A percentile compares a stretch with the other conserved stretches of the same genome.
phyloP scores from a whole-genome alignment of 2,797 vertebrate genomes.

The Gephyroberyx darwinii region DNA sequence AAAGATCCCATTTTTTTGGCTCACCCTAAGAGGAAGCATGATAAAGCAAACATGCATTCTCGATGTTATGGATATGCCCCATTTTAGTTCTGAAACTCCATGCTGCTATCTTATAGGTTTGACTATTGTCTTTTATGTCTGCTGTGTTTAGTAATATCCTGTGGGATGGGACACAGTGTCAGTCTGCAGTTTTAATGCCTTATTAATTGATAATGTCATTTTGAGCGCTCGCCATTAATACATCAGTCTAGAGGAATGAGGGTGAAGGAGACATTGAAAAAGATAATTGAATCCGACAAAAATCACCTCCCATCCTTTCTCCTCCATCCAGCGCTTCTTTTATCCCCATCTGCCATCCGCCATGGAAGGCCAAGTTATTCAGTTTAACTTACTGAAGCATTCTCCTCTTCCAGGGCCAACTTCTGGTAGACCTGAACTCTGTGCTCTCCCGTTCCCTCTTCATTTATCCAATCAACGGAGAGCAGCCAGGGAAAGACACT shows the following conservation, averaged over 20 bases:
- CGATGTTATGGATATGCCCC: slow-evolving; percentile 21
- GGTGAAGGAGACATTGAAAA: slow-evolving; percentile 44
- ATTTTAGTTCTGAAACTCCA: slow-evolving; percentile 15
- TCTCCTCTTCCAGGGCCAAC: slow-evolving; percentile 66
- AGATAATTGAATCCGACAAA: slow-evolving; percentile 52
- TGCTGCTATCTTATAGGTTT: slow-evolving; percentile 24
- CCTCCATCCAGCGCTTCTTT: slow-evolving; percentile 50
- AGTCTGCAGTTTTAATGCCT: slow-evolving; percentile 34
- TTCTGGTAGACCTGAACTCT: slow-evolving; percentile 58
- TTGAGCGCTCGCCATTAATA: slow-evolving; percentile 50
- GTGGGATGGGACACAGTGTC: slow-evolving; percentile 23
- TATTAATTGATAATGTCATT: slow-evolving; percentile 54
- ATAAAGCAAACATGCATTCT: slow-evolving; percentile 23
- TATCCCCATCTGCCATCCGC: slow-evolving; percentile 53
- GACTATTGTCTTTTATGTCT: slow-evolving; percentile 43
- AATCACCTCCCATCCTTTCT: slow-evolving; percentile 28
- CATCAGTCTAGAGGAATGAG: not conserved
- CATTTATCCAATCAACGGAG: slow-evolving; percentile 62
- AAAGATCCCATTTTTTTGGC: too few species aligned
- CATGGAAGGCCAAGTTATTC: slow-evolving; percentile 43
- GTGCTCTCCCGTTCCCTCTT: slow-evolving; percentile 52
- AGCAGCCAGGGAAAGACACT: slow-evolving; percentile 67
- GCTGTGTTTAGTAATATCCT: slow-evolving; percentile 19
- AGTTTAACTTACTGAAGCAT: slow-evolving; percentile 52
- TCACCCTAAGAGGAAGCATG: too few species aligned